Percentiles rank a stretch among this genome's conserved stretches.
phyloP scores from a whole-genome alignment of 2,113 vertebrate species.

The Trachemys scripta region DNA sequence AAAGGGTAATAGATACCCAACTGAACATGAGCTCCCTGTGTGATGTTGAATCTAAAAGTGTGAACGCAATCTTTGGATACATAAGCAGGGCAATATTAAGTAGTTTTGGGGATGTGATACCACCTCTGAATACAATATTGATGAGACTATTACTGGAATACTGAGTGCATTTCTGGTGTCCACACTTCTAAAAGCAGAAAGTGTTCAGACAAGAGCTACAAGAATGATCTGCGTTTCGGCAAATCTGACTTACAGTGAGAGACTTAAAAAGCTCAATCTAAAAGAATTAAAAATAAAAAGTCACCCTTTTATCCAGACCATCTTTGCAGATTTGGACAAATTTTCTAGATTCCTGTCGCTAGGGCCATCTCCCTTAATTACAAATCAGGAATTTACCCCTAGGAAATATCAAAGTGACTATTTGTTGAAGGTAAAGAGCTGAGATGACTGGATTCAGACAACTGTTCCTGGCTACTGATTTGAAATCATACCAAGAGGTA shows the following conservation, averaged over 20 bases:
- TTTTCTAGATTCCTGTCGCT: not conserved
- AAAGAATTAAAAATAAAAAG: not conserved
- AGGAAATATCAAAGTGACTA: not conserved
- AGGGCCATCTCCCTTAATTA: not conserved
- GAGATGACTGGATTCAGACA: not conserved
- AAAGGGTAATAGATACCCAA: not conserved
- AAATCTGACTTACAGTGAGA: not conserved
- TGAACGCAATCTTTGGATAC: not conserved
- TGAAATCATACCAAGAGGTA: not conserved
- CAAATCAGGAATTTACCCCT: not conserved
- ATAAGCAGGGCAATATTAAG: not conserved
- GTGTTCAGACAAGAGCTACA: not conserved
- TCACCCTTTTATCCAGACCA: not conserved
- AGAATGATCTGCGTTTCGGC: not conserved
- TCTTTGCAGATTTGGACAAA: not conserved
- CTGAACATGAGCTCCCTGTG: not conserved
- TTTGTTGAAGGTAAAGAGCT: not conserved
- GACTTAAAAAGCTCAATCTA: not conserved
- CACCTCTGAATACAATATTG: not conserved
- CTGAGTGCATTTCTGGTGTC: not conserved
- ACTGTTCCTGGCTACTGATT: not conserved
- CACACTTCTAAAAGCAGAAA: not conserved
- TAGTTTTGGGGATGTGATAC: not conserved
- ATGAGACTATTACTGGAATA: not conserved
- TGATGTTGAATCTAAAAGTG: not conserved